A percentile compares a stretch with the other conserved stretches of the same genome.
phyloP scores from a whole-genome alignment of 2,797 vertebrate species.

The Percopsis omiscomaycus region DNA sequence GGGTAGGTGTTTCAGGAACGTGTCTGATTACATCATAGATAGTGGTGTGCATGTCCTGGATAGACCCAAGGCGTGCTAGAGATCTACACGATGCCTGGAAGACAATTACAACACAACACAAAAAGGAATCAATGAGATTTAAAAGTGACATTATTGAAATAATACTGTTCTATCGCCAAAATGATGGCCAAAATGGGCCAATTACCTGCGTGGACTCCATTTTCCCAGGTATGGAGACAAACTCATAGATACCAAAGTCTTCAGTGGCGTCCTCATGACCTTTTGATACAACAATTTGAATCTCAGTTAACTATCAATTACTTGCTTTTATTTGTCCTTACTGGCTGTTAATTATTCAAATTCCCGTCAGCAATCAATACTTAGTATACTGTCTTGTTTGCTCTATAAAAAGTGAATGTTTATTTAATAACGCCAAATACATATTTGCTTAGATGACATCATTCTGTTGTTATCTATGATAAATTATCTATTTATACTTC shows the following conservation, averaged over 20 bases:
- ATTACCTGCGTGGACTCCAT: constrained; percentile 82
- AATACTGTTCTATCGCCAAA: too few species aligned
- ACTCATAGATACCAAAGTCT: constrained; percentile 98
- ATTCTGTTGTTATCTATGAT: not conserved
- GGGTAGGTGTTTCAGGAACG: constrained; percentile 82
- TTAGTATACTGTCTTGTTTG: not conserved
- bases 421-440: not conserved
- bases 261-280: constrained; percentile 92
- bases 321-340: too few species aligned
- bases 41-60: constrained; percentile 82
- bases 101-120: constrained; percentile 10
- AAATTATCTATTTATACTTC: not conserved
- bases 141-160: too few species aligned
- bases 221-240: constrained; percentile 88
- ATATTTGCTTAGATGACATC: not conserved
- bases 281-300: constrained; percentile 58
- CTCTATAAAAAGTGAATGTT: too few species aligned
- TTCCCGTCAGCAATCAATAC: not conserved
- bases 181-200: not conserved
- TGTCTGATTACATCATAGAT: constrained; percentile 95
- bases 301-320: constrained; percentile 4
- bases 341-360: too few species aligned
- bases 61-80: constrained; percentile 75
- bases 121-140: constrained; percentile 17
- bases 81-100: constrained; percentile 82